Base-by-base conservation (phyloP, 2,888 invertebrate genomes). In the Trissonchulus sp. region DNA sequence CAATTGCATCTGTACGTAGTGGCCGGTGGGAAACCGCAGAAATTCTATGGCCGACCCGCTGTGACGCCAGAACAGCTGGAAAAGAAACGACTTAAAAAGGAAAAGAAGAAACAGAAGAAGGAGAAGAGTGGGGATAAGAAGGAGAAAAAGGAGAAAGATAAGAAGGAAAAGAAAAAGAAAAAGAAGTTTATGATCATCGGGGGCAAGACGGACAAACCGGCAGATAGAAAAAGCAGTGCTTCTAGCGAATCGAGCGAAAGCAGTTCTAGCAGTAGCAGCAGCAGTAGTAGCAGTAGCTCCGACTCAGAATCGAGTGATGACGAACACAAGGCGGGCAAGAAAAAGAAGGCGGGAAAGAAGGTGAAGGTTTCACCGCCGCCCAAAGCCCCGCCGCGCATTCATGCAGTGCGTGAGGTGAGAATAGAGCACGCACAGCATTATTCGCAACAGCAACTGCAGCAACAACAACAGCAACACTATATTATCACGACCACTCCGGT, bases 71-170 rank as follows among this genome's bases (percentile, higher is more conserved):
- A n/a, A n/a, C n/a, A n/a, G n/a, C n/a, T n/a, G n/a, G n/a, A n/a
- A n/a, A 76, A 37, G 69, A 78, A 76, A 73, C 71, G 23, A 77
- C 78, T 72, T 68, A 78, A 34, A 77, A 78, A 33, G 76, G 75
- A 48, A 78, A 77, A 31, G 76, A 72, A 30, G 78, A 78, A 68
- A 75, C 76, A 74, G 79, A 78, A 69, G 78, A 78, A 78, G 79
- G 35, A 65, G n/a, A 37, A 36, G 62, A 63, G 36, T 38, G 72
- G 62, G 30, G 74, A 35, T 38, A 65, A 31, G 63, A 60, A 73
- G 60, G 34, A 68, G 71, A 68, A 69, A 37, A 62, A 63, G 74
- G 3, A 2, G 62, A 74, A 63, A 60, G 37, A 75, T 1, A 62
- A 73, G 60, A 68, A 65, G 28, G 60, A 37, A 23, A 72, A 72